Evolutionary conservation across 2,888 invertebrate species (phyloP), one percentile per base, ranked within the genome.

Genomic region (Cryptocephalus moraei): DNA sequence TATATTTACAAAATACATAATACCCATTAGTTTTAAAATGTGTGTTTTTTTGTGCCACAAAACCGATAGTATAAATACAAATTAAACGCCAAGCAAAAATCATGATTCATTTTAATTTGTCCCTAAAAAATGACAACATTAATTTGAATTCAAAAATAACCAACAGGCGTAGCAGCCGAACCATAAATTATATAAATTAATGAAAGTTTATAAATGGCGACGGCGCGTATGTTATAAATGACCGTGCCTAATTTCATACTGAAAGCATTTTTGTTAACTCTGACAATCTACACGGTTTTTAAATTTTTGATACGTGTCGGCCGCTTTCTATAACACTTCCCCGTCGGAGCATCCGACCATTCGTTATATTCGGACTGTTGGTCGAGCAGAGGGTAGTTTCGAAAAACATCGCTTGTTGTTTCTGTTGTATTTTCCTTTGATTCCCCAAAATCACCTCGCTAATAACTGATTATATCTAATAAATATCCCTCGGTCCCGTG

Each of bases 241-340:
- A 59, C 52, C 54, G 52, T 57, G 61, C 64, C 65, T 65, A 63
- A 67, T 66, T 65, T 65, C 57, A 52, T 62, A 65, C 66, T 65
- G 65, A 69, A 69, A 69, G 67, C 68, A 66, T 69, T 69, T 69
- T 69, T 67, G 65, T 67, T 66, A 65, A 59, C 52, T 55, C 31
- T 55, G 62, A 61, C 62, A 56, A 46, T 48, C 46, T 51, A 61
- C 63, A 59, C 43, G 57, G 54, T 63, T 64, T 64, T 64, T 63
- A 58, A 62, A 63, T 62, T 60, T 62, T 61, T 59, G 54, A 61
- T 57, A 43, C 51, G 51, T 55, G 52, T 54, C 48, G 44, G 36
- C 12, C 36, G 36, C 11, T 36, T n/a, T n/a, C 12, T n/a, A 6
- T n/a, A 36, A 22, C 22, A 22, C 22, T 22, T 22, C 3, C 22